Evolutionary conservation across 92 coral and sea anemone species (phyloP).

Genomic region (Diadumene lineata): DNA sequence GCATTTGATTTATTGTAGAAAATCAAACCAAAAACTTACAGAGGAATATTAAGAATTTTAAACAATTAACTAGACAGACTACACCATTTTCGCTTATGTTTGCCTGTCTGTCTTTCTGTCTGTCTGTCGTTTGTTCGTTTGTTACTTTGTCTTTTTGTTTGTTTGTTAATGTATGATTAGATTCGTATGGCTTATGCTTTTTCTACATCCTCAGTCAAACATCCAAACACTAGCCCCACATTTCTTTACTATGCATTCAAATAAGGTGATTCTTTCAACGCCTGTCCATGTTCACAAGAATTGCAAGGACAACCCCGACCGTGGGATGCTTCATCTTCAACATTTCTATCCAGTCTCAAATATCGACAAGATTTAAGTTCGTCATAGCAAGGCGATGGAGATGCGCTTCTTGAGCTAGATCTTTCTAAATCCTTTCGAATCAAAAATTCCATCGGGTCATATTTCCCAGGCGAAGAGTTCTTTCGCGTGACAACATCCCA

Average conservation of each 20-base stretch:
- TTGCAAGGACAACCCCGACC: conserved; percentile 63
- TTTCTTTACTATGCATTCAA: conserved; percentile 65
- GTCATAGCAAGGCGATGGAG: conserved; percentile 40
- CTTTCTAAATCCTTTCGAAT: conserved; percentile 33
- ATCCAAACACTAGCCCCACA: too few relatives aligned
- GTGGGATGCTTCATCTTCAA: conserved; percentile 43
- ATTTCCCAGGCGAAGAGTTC: conserved; percentile 53
- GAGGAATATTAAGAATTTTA: too few relatives aligned
- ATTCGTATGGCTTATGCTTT: too few relatives aligned
- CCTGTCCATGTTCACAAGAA: conserved; percentile 76
- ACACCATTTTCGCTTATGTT: too few relatives aligned
- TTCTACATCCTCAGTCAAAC: too few relatives aligned
- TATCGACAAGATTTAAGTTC: conserved; percentile 72
- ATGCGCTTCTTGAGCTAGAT: conserved; percentile 3
- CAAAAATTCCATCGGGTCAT: conserved; percentile 69
- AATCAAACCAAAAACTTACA: too few relatives aligned
- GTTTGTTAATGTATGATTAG: too few relatives aligned
- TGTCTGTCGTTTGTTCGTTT: too few relatives aligned
- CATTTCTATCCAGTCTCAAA: conserved; percentile 57
- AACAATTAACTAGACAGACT: too few relatives aligned
- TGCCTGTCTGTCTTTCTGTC: too few relatives aligned
- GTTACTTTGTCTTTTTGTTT: too few relatives aligned
- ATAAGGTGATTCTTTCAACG: conserved; percentile 58
- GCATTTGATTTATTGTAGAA: too few relatives aligned
- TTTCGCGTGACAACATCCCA: conserved; percentile 75